Percentiles rank a stretch among this genome's conserved stretches.
Evolutionary conservation across 2,888 invertebrate genomes (phyloP).

Genomic region (Druceiella hillmani): DNA sequence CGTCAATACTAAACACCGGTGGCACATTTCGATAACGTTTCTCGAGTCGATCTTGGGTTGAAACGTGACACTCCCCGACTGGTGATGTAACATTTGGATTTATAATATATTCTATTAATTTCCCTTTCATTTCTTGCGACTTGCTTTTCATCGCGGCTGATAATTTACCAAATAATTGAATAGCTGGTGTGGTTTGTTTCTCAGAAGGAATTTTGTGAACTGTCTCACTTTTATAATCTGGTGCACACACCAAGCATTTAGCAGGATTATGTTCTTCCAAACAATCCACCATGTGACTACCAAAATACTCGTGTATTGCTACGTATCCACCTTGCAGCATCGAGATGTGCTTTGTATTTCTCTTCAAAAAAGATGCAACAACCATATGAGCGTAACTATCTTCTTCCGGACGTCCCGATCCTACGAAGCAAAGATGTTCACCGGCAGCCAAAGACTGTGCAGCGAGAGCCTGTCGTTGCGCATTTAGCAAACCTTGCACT

Average conservation of each 20-base stretch:
- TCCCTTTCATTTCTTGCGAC: constrained; percentile 87
- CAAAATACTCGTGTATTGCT: constrained; percentile 78
- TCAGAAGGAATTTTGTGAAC: constrained; percentile 16
- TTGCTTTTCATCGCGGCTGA: constrained; percentile 86
- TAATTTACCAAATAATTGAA: constrained; percentile 76
- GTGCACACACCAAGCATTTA: constrained; percentile 76
- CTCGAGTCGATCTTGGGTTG: constrained; percentile 76
- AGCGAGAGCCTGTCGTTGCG: constrained; percentile 82
- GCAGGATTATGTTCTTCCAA: constrained; percentile 79
- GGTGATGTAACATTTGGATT: constrained; percentile 65
- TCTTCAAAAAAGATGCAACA: constrained; percentile 92
- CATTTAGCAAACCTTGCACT: constrained; percentile 85
- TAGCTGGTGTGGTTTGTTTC: constrained; percentile 44
- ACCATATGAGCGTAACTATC: constrained; percentile 98
- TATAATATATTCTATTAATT: constrained; percentile 88
- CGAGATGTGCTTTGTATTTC: constrained; percentile 88
- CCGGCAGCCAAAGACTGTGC: constrained; percentile 83
- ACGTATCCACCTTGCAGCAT: constrained; percentile 88
- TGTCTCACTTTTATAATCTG: constrained; percentile 34
- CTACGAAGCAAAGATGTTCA: constrained; percentile 87
- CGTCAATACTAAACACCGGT: constrained; percentile 92
- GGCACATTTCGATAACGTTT: constrained; percentile 85
- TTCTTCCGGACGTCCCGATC: constrained; percentile 89
- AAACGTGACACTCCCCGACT: constrained; percentile 73
- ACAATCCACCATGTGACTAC: constrained; percentile 72